Base-by-base conservation (phyloP, 2,113 vertebrate species). In the Muscicapa adusta region DNA sequence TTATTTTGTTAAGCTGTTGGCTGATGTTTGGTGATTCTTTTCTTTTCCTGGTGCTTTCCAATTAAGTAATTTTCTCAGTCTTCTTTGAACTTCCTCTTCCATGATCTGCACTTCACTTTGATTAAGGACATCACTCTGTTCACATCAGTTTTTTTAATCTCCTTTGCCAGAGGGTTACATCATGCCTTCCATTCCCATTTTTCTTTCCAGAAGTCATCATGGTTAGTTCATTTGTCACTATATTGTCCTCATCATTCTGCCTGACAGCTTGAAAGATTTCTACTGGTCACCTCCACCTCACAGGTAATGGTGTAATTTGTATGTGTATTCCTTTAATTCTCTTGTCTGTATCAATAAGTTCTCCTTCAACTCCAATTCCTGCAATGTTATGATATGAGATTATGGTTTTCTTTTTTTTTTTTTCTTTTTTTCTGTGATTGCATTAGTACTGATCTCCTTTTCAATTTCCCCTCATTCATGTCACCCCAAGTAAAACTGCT, bases 181-280 rank as follows among this genome's bases (percentile, higher is more conserved):
- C n/a, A 57, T 88, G 31, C 33, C 38, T 48, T 38, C 29, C 6
- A 14, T 83, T 88, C 63, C 54, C 50, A 40, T 88, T 86, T 85
- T 73, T 88, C 72, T 86, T 94, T 77, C 45, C n/a, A 93, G 60
- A 88, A 89, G 80, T 76, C 63, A 70, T 77, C 47, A 62, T 51
- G 18, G 48, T 58, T 79, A 42, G 67, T 73, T 86, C 67, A 92
- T 93, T 94, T 91, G 54, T 94, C 78, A 90, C 33, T 47, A 9
- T 70, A 34, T 53, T 88, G 63, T 83, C 80, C 85, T 92, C 75
- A 81, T 95, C 76, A 53, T 93, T 94, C 75, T 74, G 36, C 31
- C 23, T 91, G 85, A 67, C 68, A 88, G 18, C 62, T 90, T 88
- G 48, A 96, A 86, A 77, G 40, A 91, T 94, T 94, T 88, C 43